Conservation (phyloP, 2,797 vertebrate genomes). For the Gallinago solitaria region DNA sequence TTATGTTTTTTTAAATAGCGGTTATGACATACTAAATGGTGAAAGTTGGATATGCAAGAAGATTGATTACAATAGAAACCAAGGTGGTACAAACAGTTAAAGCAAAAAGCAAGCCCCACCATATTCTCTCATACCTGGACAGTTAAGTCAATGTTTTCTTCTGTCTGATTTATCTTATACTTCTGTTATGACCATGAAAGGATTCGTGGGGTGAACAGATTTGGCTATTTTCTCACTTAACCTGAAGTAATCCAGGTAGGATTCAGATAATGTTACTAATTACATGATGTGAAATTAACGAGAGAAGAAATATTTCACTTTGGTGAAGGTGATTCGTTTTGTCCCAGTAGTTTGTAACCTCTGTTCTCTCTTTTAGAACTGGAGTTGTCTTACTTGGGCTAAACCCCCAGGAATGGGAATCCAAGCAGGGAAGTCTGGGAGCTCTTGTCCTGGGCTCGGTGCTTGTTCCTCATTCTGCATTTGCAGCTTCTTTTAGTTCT, state of each 20-base stretch:
- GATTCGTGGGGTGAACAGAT: not conserved
- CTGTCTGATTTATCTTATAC: not conserved
- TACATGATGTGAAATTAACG: not conserved
- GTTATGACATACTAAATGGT: not conserved
- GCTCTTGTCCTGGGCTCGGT: not conserved
- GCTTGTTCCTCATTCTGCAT: not conserved
- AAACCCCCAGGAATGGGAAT: not conserved
- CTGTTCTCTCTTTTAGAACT: not conserved
- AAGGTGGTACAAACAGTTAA: not conserved
- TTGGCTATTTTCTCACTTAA: not conserved
- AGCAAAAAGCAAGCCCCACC: not conserved
- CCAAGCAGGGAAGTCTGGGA: not conserved
- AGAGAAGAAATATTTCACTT: not conserved
- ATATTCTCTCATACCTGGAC: not conserved
- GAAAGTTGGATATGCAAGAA: not conserved
- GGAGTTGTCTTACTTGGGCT: not conserved
- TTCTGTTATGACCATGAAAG: not conserved
- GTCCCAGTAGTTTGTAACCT: not conserved
- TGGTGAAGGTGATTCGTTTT: not conserved
- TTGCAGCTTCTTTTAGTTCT: not conserved
- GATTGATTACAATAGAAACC: not conserved
- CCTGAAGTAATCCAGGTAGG: not conserved
- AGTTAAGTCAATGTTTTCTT: not conserved
- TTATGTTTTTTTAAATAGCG: not conserved
- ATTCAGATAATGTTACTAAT: not conserved